These are phyloP conservation scores for Rhodinocichla rosea DNA, from an alignment of 2,113 vertebrate species.

Conservation along the genomic window DNA sequence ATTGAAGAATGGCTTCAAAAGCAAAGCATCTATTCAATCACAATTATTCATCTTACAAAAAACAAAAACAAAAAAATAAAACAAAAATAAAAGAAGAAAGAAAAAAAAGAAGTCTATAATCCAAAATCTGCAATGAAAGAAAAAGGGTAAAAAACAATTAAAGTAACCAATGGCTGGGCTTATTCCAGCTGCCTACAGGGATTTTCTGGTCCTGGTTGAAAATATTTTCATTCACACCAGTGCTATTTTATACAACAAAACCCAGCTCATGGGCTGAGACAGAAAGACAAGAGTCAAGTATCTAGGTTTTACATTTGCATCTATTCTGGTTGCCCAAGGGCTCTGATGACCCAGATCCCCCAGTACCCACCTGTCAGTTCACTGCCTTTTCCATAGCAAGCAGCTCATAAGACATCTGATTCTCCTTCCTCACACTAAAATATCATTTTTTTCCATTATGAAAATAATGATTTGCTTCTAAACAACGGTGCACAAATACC, in stretches of 20 bases:
- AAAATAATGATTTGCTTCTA: background rate
- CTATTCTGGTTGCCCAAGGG: background rate
- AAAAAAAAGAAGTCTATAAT: background rate
- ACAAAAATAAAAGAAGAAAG: background rate
- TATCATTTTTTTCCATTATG: background rate
- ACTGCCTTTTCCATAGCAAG: background rate
- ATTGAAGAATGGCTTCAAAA: background rate
- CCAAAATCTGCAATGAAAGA: background rate
- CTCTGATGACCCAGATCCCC: background rate
- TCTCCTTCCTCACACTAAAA: background rate
- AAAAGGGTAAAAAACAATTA: background rate
- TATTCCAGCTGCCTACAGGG: background rate
- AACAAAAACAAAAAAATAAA: background rate
- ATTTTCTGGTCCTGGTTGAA: background rate
- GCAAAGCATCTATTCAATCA: background rate
- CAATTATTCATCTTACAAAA: background rate
- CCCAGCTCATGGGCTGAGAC: background rate
- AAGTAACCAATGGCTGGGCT: background rate
- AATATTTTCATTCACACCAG: background rate
- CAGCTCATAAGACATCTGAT: background rate
- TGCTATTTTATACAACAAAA: background rate
- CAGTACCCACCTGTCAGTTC: background rate
- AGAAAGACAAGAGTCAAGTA: background rate
- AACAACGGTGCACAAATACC: background rate
- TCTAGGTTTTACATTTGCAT: background rate